Base-by-base conservation (phyloP, 2,797 vertebrate genomes). In the Synanceia verrucosa region DNA sequence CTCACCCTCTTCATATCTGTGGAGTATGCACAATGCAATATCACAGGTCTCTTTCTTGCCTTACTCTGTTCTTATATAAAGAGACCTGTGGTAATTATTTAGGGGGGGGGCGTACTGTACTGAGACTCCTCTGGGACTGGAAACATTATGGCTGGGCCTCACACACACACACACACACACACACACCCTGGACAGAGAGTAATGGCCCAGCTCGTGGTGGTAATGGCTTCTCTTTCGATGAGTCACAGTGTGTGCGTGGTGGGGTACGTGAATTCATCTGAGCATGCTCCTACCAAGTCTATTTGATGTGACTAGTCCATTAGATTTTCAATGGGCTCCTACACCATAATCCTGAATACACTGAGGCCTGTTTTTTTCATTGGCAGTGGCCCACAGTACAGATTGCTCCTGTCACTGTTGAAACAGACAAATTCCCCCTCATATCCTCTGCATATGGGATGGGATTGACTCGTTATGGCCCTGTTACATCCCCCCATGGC, bases 281-380 rank as follows among this genome's bases (percentile, higher is more conserved):
- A 85, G 85, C 81, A 65, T 78, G 86, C 80, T 81, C 70, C 70
- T 3, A 81, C 84, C 70, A 50, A 86, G 84, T 89, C 88, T 87
- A 89, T 90, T 86, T 85, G 86, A 88, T 83, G 91, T 86, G 88
- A 91, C 89, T 86, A 92, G 88, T 89, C 90, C 88, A 91, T 92
- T 92, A 92, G 86, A 91, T 75, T 86, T 88, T 80, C 88, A 91
- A 88, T 89, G 86, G 88, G 78, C 84, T 91, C 72, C 82, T 80
- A 66, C 79, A 70, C 84, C 67, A 83, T 91, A 89, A 90, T 88
- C 89, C 85, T 86, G 86, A 91, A 89, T 80, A 88, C 82, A 88
- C 84, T 52, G 44, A 73, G 64, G 16, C 10, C 16, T 53, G 4
- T 67, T 69, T 76, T 44, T 79, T 70, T 83, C 78, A 75, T 73